Evolutionary conservation across 2,797 vertebrate genomes (phyloP), one percentile per base, ranked within the genome.

Genomic region (Notolabrus celidotus): DNA sequence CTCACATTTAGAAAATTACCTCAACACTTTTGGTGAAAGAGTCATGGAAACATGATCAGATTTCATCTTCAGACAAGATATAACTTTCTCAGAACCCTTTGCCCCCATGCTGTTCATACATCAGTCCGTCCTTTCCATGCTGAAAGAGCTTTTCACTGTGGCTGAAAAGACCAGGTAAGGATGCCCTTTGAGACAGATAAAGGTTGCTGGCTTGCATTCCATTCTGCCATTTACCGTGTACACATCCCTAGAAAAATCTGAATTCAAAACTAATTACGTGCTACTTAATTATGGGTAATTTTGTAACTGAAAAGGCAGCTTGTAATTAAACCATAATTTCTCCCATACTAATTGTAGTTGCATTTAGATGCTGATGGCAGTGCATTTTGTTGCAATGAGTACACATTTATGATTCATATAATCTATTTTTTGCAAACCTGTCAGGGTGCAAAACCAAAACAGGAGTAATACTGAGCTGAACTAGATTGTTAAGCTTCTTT

Each of bases 1-100:
- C 77, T 86, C 86, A 85, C 86, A 88, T 88, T 91, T 87, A 78
- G 71, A 84, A 90, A 90, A 93, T 92, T 87, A 88, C 75, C 68
- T 68, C 69, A 46, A 66, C 45, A 36, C 75, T 87, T 91, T 84
- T 73, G 66, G 69, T 79, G 39, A 39, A 77, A 76, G 79, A 84
- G 76, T 87, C 82, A 73, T 77, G 76, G 89, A 87, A 92, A 82
- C 82, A 83, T 79, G 80, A 83, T 84, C 68, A 70, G 72, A 85
- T 89, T 84, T 90, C 80, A 79, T 84, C 74, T 87, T 87, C 59
- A 78, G 66, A 85, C 67, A 62, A 73, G 78, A 89, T 86, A 79
- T 84, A 82, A 82, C 53, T 27, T 71, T 55, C 41, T 66, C 36
- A 31, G 58, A 69, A 64, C 57, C 41, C 16, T 16, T 58, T 58